phyloP scores from a whole-genome alignment of 2,797 vertebrate species.

The Bryconaethiops microstoma region DNA sequence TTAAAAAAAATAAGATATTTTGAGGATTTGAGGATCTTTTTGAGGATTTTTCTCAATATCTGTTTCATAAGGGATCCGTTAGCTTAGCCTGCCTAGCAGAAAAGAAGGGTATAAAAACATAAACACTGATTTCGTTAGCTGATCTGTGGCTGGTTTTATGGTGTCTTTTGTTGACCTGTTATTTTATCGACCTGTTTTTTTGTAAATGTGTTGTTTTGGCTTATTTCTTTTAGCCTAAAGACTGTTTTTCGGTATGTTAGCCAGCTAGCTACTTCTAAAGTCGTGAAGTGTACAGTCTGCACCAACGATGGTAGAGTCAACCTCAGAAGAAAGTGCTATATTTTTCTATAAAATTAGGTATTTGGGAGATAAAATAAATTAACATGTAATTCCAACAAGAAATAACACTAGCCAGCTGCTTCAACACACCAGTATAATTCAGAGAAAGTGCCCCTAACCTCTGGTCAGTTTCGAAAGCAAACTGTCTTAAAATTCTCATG shows the following conservation, averaged over 20 bases:
- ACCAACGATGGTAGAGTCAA: too few species aligned
- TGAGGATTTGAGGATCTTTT: too few species aligned
- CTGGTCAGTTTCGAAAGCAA: background rate
- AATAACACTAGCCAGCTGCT: background rate
- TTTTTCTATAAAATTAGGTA: background rate
- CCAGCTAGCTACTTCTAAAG: conserved; percentile 19
- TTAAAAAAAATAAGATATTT: too few species aligned
- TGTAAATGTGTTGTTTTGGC: background rate
- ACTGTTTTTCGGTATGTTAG: background rate
- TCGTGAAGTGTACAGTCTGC: background rate
- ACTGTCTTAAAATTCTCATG: too few species aligned
- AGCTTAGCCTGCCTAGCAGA: conserved; percentile 45
- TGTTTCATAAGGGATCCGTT: conserved; percentile 49
- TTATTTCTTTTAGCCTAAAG: background rate
- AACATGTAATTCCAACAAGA: background rate
- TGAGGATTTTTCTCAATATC: conserved; percentile 50
- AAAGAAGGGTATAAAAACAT: conserved; percentile 17
- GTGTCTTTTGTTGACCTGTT: background rate
- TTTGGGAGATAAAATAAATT: too few species aligned
- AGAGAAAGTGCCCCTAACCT: too few species aligned
- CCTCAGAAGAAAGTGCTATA: background rate
- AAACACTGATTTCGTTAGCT: background rate
- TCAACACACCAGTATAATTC: too few species aligned
- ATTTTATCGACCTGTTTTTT: conserved; percentile 26
- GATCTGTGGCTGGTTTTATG: background rate